Base-by-base conservation (phyloP, 2,888 invertebrate species). In the Sarcophaga rosellei region DNA sequence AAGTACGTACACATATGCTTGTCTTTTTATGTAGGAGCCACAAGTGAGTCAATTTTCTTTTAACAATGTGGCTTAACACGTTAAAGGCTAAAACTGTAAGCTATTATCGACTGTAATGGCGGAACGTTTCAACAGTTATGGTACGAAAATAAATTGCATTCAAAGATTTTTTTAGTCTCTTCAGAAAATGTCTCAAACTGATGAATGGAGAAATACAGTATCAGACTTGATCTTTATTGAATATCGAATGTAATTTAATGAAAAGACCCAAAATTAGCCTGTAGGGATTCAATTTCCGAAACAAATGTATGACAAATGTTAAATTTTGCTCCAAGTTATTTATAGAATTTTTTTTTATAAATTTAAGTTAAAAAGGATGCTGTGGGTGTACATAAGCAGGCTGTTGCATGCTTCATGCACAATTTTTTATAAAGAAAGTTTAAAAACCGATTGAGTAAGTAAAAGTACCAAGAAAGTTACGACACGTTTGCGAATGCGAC, bases 391-490 rank as follows among this genome's bases (percentile, higher is more conserved):
- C 35, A 25, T 25, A 47, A 20, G 70, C 84, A 75, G 73, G 61
- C 53, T 53, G 4, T 15, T 65, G 80, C 79, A 80, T 80, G 83
- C 47, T 75, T 63, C 80, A 80, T 80, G 80, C 66, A 53, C 53
- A 53, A 53, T 53, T 35, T 0, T 35, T 35, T 35, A 10, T 35
- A 35, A 65, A 59, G 6, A 53, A 77, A 47, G 61, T 57, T 63
- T 53, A 23, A 57, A 86, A 76, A 74, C 69, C 66, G 66, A 53
- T 81, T 68, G 68, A 81, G 70, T 84, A 86, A 86, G 84, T 84
- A 86, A 84, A 86, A 86, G 84, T 84, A 84, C 75, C 81, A 81
- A 81, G 84, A 84, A 86, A 86, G 84, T 84, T 86, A 76, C 70
- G 84, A 86, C 86, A 75, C 70, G 84, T 68, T 84, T 86, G 86